phyloP scores from a whole-genome alignment of 2,797 vertebrate genomes.

The Anableps anableps region DNA sequence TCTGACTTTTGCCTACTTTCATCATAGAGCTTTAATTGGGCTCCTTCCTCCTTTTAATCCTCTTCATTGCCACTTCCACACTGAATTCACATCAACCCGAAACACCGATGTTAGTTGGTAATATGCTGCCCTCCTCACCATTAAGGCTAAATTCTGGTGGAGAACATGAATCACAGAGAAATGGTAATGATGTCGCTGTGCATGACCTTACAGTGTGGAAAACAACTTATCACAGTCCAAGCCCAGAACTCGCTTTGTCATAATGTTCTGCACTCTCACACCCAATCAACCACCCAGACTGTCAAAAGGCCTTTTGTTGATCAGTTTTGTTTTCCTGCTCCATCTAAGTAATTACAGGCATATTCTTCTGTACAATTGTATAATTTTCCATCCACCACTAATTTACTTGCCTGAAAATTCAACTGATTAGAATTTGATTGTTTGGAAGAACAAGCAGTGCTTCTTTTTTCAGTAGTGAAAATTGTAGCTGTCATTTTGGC shows the following conservation, averaged over 20 bases:
- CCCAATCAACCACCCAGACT: constrained; percentile 21
- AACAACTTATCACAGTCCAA: constrained; percentile 11
- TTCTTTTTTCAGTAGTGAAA: constrained; percentile 29
- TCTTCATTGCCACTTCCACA: constrained; percentile 24
- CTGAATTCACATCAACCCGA: background rate
- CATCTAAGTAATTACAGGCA: constrained; percentile 48
- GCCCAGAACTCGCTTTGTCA: constrained; percentile 5
- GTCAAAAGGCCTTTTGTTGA: constrained; percentile 32
- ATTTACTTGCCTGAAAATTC: constrained; percentile 47
- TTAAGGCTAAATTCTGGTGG: background rate
- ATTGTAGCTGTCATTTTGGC: constrained; percentile 49
- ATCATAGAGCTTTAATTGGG: constrained; percentile 62
- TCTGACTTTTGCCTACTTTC: constrained; percentile 52
- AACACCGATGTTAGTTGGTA: background rate
- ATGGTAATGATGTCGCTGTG: constrained; percentile 2
- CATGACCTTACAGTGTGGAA: constrained; percentile 10
- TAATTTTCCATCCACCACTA: constrained; percentile 48
- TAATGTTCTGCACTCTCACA: constrained; percentile 14
- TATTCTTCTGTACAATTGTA: constrained; percentile 53
- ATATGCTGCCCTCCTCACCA: background rate
- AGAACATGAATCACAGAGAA: constrained; percentile 13
- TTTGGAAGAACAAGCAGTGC: constrained; percentile 38
- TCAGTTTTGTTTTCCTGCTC: constrained; percentile 41
- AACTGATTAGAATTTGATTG: constrained; percentile 63
- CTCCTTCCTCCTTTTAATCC: constrained; percentile 34